Conservation (phyloP, 2,113 vertebrate genomes). For the Apodemus sylvaticus region DNA sequence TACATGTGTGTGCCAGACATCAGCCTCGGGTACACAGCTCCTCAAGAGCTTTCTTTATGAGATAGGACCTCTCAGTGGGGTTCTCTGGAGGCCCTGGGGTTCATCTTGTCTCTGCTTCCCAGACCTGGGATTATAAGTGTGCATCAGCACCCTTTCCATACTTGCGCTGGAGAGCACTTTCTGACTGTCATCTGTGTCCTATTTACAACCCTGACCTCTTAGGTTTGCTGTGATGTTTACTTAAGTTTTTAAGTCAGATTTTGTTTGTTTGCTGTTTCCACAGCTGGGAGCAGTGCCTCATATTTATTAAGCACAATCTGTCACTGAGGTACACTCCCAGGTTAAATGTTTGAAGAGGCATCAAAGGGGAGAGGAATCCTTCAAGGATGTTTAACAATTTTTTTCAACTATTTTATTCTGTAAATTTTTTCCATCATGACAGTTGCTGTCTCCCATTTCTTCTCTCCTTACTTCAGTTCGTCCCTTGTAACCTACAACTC, state of each 20-base stretch:
- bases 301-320: not conserved
- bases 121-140: too few relatives aligned
- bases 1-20: not conserved
- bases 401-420: slow-evolving; percentile 10
- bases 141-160: not conserved
- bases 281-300: not conserved
- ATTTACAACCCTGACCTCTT: not conserved
- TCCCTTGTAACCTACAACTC: not conserved
- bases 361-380: not conserved
- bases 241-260: not conserved
- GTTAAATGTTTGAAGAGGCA: slow-evolving; percentile 26
- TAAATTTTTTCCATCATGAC: not conserved
- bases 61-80: not conserved
- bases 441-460: not conserved
- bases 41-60: not conserved
- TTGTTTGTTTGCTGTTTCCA: not conserved
- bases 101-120: too few relatives aligned
- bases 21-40: not conserved
- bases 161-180: not conserved
- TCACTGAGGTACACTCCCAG: not conserved
- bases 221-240: not conserved
- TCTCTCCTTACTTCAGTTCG: not conserved
- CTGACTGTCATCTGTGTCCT: not conserved
- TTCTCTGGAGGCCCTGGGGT: not conserved
- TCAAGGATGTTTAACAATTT: slow-evolving; percentile 6